Evolutionary conservation across 2,113 vertebrate genomes (phyloP), one percentile per base, ranked within the genome.

Genomic region (Caranx ignobilis): DNA sequence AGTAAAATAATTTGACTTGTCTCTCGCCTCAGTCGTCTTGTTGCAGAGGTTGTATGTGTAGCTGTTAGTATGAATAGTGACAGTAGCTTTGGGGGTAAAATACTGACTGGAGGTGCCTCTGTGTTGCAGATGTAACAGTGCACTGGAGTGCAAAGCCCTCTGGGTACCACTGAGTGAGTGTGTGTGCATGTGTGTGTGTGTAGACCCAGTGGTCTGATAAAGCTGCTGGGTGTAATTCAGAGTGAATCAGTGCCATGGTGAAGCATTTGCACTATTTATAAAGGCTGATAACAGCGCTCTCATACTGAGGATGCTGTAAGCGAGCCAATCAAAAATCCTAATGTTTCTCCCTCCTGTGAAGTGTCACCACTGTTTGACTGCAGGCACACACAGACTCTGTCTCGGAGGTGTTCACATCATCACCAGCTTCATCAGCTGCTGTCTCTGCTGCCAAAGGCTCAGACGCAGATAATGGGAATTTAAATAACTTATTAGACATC

Each of bases 81-180:
- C 18, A 34, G 11, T 21, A n/a, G 16, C 32, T 59, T 16, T 43
- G 48, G 35, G 35, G 31, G 10, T 8, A 41, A 10, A 19, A 37
- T 61, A 16, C n/a, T 26, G 21, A 75, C 34, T 50, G 6, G 6
- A 41, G 34, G 9, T 13, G 41, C 32, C 50, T 56, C 59, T 50
- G 21, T n/a, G n/a, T 32, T 2, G 0, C 37, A 21, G 26, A 47
- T 57, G 6, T 47, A 31, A 71, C 48, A 63, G 59, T 47, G 32
- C 11, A 37, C 3, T 39, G 48, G 68, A 56, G 59, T 39, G 3
- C 56, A 55, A 71, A 45, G 67, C 59, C 64, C 60, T 47, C 57
- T 63, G 66, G 59, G 67, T 71, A 64, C 62, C 11, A 26, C 26
- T 26, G 26, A 26, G 26, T 26, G 26, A 41, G 2, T 41, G 6